Conservation (phyloP, 2,797 vertebrate species). For the Halcyon chelicuti region DNA sequence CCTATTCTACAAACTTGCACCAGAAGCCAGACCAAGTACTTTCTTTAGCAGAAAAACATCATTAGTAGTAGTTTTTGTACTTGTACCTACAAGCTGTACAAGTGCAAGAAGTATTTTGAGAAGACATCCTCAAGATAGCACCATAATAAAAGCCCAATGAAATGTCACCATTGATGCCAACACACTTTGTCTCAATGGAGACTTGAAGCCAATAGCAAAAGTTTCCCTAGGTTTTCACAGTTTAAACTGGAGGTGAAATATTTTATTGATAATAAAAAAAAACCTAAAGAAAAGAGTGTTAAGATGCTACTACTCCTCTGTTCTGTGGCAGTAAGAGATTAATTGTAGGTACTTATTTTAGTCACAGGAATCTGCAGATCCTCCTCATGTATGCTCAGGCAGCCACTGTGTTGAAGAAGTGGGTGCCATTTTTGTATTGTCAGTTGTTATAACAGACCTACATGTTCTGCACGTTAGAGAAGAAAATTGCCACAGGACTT, state of each 20-base stretch:
- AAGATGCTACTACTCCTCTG: neutral
- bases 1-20: neutral
- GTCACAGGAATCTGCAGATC: neutral
- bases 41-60: neutral
- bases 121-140: neutral
- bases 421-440: neutral
- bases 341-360: neutral
- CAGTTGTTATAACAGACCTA: conserved; percentile 24
- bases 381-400: neutral
- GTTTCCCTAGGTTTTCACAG: neutral
- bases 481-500: conserved; percentile 13
- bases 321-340: neutral
- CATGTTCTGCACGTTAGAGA: neutral
- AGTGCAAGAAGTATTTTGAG: neutral
- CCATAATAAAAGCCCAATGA: neutral
- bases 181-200: neutral
- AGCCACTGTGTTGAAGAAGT: neutral
- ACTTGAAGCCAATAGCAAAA: neutral
- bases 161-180: neutral
- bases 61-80: neutral
- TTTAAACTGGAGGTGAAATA: neutral
- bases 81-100: neutral
- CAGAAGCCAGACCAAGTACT: neutral
- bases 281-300: neutral
- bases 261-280: neutral